These are phyloP conservation scores for Empidonax alnorum DNA, from an alignment of 2,113 vertebrate species.

Conservation along the genomic window DNA sequence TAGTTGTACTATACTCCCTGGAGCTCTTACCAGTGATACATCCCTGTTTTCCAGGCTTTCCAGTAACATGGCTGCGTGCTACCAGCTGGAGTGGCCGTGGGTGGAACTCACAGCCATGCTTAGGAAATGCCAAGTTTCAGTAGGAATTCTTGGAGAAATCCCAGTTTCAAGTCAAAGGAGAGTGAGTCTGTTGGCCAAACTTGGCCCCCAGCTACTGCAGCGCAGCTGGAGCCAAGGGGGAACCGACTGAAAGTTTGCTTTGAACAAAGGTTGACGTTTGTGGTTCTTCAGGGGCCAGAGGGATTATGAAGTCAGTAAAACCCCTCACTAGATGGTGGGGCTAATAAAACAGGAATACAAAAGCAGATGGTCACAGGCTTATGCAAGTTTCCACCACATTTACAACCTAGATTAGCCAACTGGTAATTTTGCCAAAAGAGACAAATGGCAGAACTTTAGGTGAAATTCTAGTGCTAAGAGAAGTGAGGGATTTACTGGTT, in stretches of 20 bases:
- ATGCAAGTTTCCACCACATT: constrained; percentile 56
- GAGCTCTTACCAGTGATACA: not conserved
- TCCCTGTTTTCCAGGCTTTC: not conserved
- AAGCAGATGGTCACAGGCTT: constrained; percentile 53
- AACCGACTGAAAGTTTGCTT: constrained; percentile 59
- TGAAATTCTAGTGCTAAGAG: constrained; percentile 18
- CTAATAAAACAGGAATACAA: constrained; percentile 56
- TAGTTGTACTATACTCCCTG: not conserved
- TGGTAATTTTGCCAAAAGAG: constrained; percentile 18
- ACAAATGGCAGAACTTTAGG: constrained; percentile 40
- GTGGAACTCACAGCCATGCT: constrained; percentile 29
- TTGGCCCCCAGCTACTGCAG: constrained; percentile 41
- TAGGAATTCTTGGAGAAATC: constrained; percentile 30
- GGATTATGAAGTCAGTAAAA: constrained; percentile 62
- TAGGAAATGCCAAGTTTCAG: constrained; percentile 38
- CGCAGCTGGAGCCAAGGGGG: constrained; percentile 44
- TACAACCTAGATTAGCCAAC: constrained; percentile 27
- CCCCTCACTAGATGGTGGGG: constrained; percentile 42
- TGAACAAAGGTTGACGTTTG: constrained; percentile 64
- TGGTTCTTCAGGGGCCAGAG: constrained; percentile 49
- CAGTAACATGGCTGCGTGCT: not conserved
- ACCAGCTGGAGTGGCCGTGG: constrained; percentile 8
- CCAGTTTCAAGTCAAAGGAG: constrained; percentile 30
- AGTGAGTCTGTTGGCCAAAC: not conserved
- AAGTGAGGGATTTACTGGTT: not conserved